A percentile compares a stretch with the other conserved stretches of the same genome.
phyloP scores from a whole-genome alignment of 2,888 invertebrate genomes.

The Agapostemon virescens region DNA sequence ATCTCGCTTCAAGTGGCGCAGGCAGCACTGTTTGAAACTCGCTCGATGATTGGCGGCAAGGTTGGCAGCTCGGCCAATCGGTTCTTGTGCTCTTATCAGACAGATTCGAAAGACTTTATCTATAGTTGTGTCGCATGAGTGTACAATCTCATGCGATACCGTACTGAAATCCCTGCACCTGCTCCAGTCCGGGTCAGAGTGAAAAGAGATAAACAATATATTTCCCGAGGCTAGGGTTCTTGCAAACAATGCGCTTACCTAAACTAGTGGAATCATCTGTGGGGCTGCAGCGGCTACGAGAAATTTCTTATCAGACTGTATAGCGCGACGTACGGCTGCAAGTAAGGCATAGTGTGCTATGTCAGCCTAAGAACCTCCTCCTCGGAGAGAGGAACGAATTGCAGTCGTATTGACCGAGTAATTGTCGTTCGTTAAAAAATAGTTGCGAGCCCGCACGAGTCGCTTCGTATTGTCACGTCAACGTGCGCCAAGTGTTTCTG shows the following conservation, averaged over 20 bases:
- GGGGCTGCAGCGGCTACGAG: constrained; percentile 31
- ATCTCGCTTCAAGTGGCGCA: too few species aligned
- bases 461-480: constrained; percentile 23
- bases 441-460: constrained; percentile 11
- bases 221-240: constrained; percentile 52
- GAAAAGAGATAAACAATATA: constrained; percentile 39
- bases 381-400: constrained; percentile 28
- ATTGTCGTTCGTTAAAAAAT: constrained; percentile 21
- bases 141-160: constrained; percentile 17
- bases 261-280: constrained; percentile 50
- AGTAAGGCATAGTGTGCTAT: constrained; percentile 49
- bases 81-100: constrained; percentile 6
- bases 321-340: constrained; percentile 42
- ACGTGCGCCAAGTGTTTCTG: constrained; percentile 44
- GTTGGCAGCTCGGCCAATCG: neutral
- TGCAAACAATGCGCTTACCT: constrained; percentile 54
- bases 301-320: constrained; percentile 53
- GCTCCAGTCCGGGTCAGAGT: constrained; percentile 28
- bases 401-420: constrained; percentile 31
- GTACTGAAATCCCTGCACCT: constrained; percentile 45
- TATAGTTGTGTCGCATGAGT: neutral
- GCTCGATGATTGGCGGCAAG: neutral
- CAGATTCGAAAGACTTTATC: constrained; percentile 5
- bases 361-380: constrained; percentile 22
- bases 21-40: neutral